Conservation (phyloP, 2,797 vertebrate genomes). For the Labeo calbasu region DNA sequence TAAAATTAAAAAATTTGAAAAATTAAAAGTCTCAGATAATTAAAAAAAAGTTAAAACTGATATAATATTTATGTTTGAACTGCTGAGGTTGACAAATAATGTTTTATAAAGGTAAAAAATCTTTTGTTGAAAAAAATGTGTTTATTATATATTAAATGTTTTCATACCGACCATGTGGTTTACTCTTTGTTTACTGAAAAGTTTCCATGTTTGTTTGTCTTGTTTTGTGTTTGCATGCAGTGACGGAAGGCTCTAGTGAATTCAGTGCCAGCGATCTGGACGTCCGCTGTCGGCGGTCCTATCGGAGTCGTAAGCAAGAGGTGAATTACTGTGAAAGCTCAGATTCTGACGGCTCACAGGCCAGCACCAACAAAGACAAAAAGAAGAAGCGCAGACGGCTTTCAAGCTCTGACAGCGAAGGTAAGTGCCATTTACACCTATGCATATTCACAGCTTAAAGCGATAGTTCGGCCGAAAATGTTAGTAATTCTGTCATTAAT, state of each 20-base stretch:
- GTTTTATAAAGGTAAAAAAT: not conserved
- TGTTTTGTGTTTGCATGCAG: slow-evolving; percentile 68
- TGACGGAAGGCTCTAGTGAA: slow-evolving; percentile 91
- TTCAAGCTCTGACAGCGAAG: slow-evolving; percentile 89
- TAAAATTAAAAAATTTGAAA: not conserved
- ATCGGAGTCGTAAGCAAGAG: slow-evolving; percentile 89
- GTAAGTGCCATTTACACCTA: slow-evolving; percentile 71
- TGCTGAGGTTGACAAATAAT: not conserved
- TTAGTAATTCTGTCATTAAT: no score
- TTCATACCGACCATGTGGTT: not conserved
- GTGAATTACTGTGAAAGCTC: slow-evolving; percentile 97
- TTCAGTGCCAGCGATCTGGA: slow-evolving; percentile 94
- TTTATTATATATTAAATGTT: not conserved
- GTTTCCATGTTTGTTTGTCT: not conserved
- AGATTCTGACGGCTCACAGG: slow-evolving; percentile 90
- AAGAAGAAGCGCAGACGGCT: slow-evolving; percentile 79
- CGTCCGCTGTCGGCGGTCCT: slow-evolving; percentile 88
- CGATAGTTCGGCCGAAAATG: no score
- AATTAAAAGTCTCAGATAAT: not conserved
- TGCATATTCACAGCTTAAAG: not conserved
- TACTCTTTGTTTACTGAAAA: not conserved
- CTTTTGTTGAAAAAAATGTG: not conserved
- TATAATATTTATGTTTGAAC: not conserved
- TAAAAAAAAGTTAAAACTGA: not conserved
- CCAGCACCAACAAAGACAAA: slow-evolving; percentile 78